Base-by-base conservation (phyloP, 1,140 invertebrate species). In the Cryptotermes secundus region DNA sequence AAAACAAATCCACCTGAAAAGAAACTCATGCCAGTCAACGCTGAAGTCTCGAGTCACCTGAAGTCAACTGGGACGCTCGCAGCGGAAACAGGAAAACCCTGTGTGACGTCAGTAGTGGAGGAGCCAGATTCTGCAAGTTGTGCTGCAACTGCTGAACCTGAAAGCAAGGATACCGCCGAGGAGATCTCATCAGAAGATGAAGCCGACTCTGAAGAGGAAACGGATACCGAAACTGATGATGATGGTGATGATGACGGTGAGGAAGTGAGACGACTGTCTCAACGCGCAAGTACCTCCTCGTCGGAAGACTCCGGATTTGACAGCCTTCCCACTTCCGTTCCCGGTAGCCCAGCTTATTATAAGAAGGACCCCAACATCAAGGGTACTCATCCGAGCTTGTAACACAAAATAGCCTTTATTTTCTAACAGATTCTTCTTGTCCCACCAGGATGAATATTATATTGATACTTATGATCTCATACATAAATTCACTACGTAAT, bases 221-320 rank as follows among this genome's bases (percentile, higher is more conserved):
- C 85, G 3, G 82, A 86, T 2, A n/a, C n/a, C 3, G 79, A 83
- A 34, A 34, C 38, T 24, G 49, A 79, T n/a, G 59, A 83, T 36
- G 85, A 85, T 10, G 65, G 35, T 24, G 83, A 86, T 19, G 53
- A 83, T n/a, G 85, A 86, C 79, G 84, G 81, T 53, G 84, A 86
- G 53, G 83, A 65, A 31, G 53, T n/a, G 35, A 59, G 14, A 34
- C 16, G 9, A 24, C 16, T 14, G 16, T 65, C 35, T 16, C 22
- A 45, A 38, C 45, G 83, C 31, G 72, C 42, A 85, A 82, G 83
- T 26, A 31, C 59, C 42, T 83, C 84, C 10, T 85, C 83, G n/a
- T 86, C 85, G 22, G 81, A 82, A n/a, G 86, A 86, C 82, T 86
- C 86, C 31, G 86, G 85, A 31, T 87, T 87, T 83, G 85, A 85